Base-by-base conservation (phyloP, 2,888 invertebrate species). In the Drosophila picticornis region DNA sequence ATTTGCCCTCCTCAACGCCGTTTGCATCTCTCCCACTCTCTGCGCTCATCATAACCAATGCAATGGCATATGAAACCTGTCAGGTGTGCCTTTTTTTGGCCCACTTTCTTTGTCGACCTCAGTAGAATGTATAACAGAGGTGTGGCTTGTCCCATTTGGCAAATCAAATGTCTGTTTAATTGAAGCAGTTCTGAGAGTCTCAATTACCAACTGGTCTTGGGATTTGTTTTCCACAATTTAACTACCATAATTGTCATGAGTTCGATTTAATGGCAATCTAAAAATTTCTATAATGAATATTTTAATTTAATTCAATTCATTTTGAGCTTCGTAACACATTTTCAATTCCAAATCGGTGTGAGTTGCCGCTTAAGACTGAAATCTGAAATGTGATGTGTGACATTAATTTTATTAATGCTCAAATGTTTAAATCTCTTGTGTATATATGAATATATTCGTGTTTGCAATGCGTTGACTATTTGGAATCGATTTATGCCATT, bases 221-320 rank as follows among this genome's bases (percentile, higher is more conserved):
- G 31, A 48, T 50, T 22, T 48, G 9, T 50, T 61, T 55, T 50
- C 25, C 56, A 62, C 60, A 69, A 71, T 75, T 69, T 65, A 71
- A 79, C 79, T 63, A 68, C 64, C n/a, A 25, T 60, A 72, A 73
- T 70, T 72, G 71, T 60, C 62, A 67, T 67, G 61, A 52, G 32
- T 73, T n/a, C 31, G 43, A 61, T 48, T 55, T 34, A n/a, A 38
- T 22, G 43, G 27, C 63, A 60, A 16, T n/a, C 31, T 19, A 25
- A 25, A 48, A 27, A 38, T 36, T 34, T 67, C 22, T 38, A 53
- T 52, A 58, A 19, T 34, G n/a, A 22, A 22, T n/a, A 36, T 16
- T 27, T 36, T 13, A 55, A 16, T 25, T 25, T 1, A 53, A 36
- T 4, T 34, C 3, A 16, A 46, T 46, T 46, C 4, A 25, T 16